Percentiles rank a stretch among this genome's conserved stretches.
Evolutionary conservation across 2,888 invertebrate species (phyloP).

Genomic region (Eristalinus aeneus): DNA sequence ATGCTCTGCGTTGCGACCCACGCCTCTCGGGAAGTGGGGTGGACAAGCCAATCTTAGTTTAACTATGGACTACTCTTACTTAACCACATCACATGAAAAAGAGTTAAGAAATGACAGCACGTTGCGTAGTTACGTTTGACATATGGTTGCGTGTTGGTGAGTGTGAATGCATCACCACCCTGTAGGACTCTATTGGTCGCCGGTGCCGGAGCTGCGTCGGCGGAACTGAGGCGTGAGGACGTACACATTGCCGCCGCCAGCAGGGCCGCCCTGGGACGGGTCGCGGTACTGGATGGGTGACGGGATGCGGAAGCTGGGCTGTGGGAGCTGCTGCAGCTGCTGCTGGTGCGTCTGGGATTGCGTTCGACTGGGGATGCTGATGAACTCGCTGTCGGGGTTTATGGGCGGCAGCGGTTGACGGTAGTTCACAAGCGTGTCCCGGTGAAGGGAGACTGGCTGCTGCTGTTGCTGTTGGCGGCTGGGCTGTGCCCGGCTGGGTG

Average conservation of each 20-base stretch:
- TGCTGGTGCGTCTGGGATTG: slow-evolving; percentile 63
- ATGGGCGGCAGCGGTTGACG: slow-evolving; percentile 85
- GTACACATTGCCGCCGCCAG: slow-evolving; percentile 70
- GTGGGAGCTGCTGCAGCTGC: slow-evolving; percentile 47
- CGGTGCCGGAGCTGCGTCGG: slow-evolving; percentile 65
- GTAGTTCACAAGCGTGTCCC: slow-evolving; percentile 69
- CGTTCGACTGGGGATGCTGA: slow-evolving; percentile 70
- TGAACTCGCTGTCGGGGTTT: slow-evolving; percentile 86
- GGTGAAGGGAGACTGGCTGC: slow-evolving; percentile 77
- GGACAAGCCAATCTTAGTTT: slow-evolving; percentile 23
- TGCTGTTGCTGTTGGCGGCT: slow-evolving; percentile 82
- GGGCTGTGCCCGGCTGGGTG: slow-evolving; percentile 45
- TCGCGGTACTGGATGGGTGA: slow-evolving; percentile 50
- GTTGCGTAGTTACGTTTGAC: slow-evolving; percentile 24
- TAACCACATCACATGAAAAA: slow-evolving; percentile 59
- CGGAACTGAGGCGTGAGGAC: slow-evolving; percentile 74
- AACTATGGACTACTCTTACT: slow-evolving; percentile 27
- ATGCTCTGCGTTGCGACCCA: slow-evolving; percentile 12
- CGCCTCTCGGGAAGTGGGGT: background rate
- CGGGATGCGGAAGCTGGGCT: slow-evolving; percentile 57
- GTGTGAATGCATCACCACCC: slow-evolving; percentile 31
- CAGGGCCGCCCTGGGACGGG: slow-evolving; percentile 47
- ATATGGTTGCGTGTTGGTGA: background rate
- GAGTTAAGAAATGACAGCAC: slow-evolving; percentile 41
- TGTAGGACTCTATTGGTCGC: slow-evolving; percentile 43